Base-by-base conservation (phyloP, 2,888 invertebrate genomes). In the Cyrtodaria siliqua region DNA sequence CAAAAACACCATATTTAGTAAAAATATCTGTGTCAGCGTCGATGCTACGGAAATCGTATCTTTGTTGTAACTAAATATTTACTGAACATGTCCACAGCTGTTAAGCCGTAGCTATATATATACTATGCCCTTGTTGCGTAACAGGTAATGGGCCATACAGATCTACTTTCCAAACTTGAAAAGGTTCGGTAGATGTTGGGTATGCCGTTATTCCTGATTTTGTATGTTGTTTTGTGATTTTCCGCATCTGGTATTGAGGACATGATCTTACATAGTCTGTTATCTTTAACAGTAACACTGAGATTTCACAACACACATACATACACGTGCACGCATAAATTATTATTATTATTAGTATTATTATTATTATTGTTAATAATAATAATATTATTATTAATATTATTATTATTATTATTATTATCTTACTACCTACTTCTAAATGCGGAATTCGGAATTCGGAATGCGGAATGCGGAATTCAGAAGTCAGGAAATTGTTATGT, bases 141-240 rank as follows among this genome's bases (percentile, higher is more conserved):
- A 64, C 44, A 6, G 66, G 71, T 16, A 82, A 26, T 8, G 74
- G 71, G 12, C 77, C 79, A 55, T 73, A 79, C 23, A 79, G 29
- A 38, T 76, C 76, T 6, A 70, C 42, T 61, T 76, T 42, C 62
- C 52, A 63, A 1, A 71, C 67, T 23, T 56, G 47, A 29, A 76
- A 76, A 1, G 71, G 67, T 16, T 16, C 33, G 52, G 20, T 26
- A 16, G 70, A 70, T 14, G 66, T 76, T 14, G 18, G 42, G 44
- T 62, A 76, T 3, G 60, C 60, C 0, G 44, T 47, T 40, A 77
- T 67, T 12, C 27, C 56, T 23, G 26, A 53, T 38, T 69, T 77
- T 3, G 57, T 57, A n/a, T 76, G 67, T 1, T 57, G 38, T 23
- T 59, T 71, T 2, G 72, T 72, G 3, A 55, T 56, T 27, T 77